phyloP scores from a whole-genome alignment of 1,140 invertebrate species.

The Rhyacophila brunnea region DNA sequence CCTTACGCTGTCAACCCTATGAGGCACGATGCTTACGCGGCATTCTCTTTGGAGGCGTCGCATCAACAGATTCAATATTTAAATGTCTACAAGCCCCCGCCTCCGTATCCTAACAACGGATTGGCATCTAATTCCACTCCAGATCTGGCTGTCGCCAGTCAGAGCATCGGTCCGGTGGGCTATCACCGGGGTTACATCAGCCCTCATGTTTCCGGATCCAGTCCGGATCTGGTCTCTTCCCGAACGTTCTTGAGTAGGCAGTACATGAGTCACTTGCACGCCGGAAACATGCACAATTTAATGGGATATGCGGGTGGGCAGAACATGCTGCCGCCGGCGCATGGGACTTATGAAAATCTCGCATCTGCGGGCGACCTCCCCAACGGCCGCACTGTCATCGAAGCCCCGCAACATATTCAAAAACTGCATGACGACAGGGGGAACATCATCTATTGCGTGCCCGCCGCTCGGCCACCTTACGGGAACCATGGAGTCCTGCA shows the following conservation, averaged over 20 bases:
- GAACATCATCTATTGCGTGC: slow-evolving; percentile 61
- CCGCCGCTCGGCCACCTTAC: slow-evolving; percentile 53
- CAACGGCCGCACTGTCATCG: slow-evolving; percentile 48
- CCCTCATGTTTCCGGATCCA: slow-evolving; percentile 68
- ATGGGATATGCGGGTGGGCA: slow-evolving; percentile 40
- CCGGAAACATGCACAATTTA: slow-evolving; percentile 37
- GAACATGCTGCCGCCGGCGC: slow-evolving; percentile 50
- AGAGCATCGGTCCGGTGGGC: slow-evolving; percentile 41
- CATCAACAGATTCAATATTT: slow-evolving; percentile 58
- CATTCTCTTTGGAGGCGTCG: slow-evolving; percentile 38
- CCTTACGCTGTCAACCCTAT: slow-evolving; percentile 37
- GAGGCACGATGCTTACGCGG: slow-evolving; percentile 39
- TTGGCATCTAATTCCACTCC: slow-evolving; percentile 77
- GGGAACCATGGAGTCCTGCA: slow-evolving; percentile 52
- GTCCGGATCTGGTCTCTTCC: slow-evolving; percentile 74
- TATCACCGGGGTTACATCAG: slow-evolving; percentile 56
- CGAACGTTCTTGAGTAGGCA: slow-evolving; percentile 58
- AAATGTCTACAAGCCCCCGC: slow-evolving; percentile 77
- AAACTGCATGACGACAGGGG: slow-evolving; percentile 60
- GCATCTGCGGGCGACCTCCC: slow-evolving; percentile 45
- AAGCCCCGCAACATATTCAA: slow-evolving; percentile 52
- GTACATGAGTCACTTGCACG: slow-evolving; percentile 51
- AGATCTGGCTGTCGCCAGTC: slow-evolving; percentile 70
- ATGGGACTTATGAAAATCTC: slow-evolving; percentile 72
- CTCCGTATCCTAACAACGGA: slow-evolving; percentile 73